Evolutionary conservation across 2,888 invertebrate species (phyloP).

Genomic region (Noctua comes): DNA sequence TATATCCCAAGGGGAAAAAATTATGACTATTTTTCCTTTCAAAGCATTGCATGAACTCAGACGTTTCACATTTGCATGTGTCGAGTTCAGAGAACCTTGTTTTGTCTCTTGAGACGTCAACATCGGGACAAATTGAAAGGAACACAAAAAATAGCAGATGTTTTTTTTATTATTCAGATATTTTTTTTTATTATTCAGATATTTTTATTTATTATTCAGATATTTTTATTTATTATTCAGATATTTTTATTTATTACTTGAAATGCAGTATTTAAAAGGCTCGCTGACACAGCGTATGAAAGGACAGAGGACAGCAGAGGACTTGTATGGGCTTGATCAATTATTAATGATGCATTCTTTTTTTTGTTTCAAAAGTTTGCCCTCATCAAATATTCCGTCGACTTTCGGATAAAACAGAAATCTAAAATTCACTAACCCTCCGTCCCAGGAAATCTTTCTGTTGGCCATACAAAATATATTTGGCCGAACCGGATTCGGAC

Average conservation of each 20-base stretch:
- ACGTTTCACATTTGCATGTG: slow-evolving; percentile 53
- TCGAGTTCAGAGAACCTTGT: slow-evolving; percentile 50
- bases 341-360: neutral
- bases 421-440: neutral
- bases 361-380: neutral
- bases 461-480: slow-evolving; percentile 22
- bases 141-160: neutral
- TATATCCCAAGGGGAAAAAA: neutral
- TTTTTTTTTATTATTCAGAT: neutral
- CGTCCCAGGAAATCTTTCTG: neutral
- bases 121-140: slow-evolving; percentile 20
- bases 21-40: slow-evolving; percentile 10
- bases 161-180: neutral
- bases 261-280: neutral
- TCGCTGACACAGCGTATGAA: neutral
- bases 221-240: neutral
- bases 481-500: neutral
- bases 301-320: neutral
- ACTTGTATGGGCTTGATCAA: neutral
- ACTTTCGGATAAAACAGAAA: slow-evolving; percentile 4
- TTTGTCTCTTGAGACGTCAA: slow-evolving; percentile 57
- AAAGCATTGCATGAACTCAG: slow-evolving; percentile 16
- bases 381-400: neutral
- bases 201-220: neutral
- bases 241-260: neutral